These are phyloP conservation scores for Dissostichus mawsoni DNA, from an alignment of 2,113 vertebrate species.

Conservation along the genomic window DNA sequence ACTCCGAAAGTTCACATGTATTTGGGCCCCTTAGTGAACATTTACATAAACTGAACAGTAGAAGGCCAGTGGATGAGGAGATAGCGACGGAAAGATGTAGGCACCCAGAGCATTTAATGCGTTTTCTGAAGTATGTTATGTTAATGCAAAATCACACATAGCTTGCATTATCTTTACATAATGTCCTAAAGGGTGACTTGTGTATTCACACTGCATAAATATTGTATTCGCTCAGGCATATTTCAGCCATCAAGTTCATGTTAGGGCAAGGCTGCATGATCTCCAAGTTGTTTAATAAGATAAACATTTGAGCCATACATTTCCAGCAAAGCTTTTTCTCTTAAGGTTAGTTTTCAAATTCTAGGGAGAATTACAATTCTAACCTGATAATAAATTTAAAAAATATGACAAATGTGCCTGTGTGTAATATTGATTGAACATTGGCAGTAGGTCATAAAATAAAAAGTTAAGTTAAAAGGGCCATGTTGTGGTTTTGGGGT, in stretches of 20 bases:
- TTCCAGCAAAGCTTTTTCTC: neutral
- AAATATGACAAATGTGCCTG: too few species aligned
- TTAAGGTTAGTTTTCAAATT: neutral
- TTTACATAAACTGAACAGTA: conserved; percentile 42
- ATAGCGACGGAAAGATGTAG: neutral
- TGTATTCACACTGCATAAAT: conserved; percentile 17
- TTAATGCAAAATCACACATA: conserved; percentile 4
- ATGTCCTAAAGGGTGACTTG: conserved; percentile 15
- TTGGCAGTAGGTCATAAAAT: neutral
- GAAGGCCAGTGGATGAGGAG: conserved; percentile 13
- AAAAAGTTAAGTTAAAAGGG: neutral
- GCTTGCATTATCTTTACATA: conserved; percentile 28
- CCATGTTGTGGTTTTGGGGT: too few species aligned
- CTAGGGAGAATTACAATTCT: too few species aligned
- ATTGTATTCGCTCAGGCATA: conserved; percentile 20
- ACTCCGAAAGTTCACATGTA: conserved; percentile 36
- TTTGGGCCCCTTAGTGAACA: conserved; percentile 25
- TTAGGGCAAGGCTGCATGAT: neutral
- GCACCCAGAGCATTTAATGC: conserved; percentile 2
- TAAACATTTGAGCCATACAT: neutral
- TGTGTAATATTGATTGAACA: neutral
- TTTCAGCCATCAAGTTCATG: neutral
- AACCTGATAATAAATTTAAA: too few species aligned
- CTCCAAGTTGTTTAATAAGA: neutral
- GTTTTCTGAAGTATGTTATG: conserved; percentile 12